A percentile compares a stretch with the other conserved stretches of the same genome.
Evolutionary conservation across 2,888 invertebrate species (phyloP).

Genomic region (Venusia cambrica): DNA sequence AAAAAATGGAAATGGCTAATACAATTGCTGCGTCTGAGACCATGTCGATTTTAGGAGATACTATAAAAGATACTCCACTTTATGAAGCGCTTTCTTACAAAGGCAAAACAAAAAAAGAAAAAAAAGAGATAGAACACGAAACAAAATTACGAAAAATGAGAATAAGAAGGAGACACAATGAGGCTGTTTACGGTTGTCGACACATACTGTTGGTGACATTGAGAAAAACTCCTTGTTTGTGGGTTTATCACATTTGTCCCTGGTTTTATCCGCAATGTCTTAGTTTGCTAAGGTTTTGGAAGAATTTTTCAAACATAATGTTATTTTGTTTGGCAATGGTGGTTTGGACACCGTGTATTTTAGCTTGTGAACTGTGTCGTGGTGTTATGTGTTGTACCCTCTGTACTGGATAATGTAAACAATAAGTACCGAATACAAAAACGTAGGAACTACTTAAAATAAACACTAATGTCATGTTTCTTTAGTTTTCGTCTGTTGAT

Average conservation of each 20-base stretch:
- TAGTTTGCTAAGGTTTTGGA: constrained; percentile 35
- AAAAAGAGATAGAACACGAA: constrained; percentile 22
- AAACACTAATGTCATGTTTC: too few relatives aligned
- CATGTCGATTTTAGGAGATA: constrained; percentile 39
- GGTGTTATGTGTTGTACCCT: constrained; percentile 40
- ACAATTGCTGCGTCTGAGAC: constrained; percentile 40
- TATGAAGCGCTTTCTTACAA: constrained; percentile 37
- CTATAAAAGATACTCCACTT: constrained; percentile 34
- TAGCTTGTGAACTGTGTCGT: constrained; percentile 44
- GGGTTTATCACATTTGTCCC: constrained; percentile 54
- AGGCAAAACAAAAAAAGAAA: constrained; percentile 41
- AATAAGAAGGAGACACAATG: constrained; percentile 35
- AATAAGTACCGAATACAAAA: not conserved
- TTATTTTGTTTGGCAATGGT: constrained; percentile 46
- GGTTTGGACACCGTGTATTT: constrained; percentile 53
- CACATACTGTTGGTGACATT: constrained; percentile 45
- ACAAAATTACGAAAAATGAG: constrained; percentile 33
- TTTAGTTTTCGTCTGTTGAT: too few relatives aligned
- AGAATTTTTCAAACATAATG: constrained; percentile 36
- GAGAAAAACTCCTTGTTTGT: constrained; percentile 51
- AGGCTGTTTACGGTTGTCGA: constrained; percentile 41
- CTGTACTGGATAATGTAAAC: constrained; percentile 34
- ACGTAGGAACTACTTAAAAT: too few relatives aligned
- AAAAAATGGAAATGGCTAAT: constrained; percentile 39
- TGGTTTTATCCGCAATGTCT: constrained; percentile 52